These are phyloP conservation scores for Planiliza haematocheilus DNA, from an alignment of 2,113 vertebrate genomes.

Conservation along the genomic window DNA sequence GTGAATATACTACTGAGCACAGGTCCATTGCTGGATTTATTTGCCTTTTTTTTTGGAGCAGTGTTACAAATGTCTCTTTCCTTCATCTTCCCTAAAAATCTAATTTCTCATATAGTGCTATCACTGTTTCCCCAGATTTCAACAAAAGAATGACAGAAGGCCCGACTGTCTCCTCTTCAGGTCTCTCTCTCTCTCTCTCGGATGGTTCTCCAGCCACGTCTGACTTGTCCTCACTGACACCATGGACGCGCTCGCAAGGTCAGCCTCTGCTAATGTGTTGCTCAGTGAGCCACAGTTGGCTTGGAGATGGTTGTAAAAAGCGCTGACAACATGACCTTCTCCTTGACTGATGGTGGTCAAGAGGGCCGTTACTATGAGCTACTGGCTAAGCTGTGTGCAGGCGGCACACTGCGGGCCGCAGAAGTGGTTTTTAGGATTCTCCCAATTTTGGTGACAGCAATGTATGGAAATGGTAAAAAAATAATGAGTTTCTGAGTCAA, in stretches of 20 bases:
- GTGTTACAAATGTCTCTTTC: too few species aligned
- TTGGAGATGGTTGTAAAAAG: slow-evolving; percentile 66
- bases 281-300: slow-evolving; percentile 54
- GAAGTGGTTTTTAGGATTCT: slow-evolving; percentile 21
- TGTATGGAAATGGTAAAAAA: background rate
- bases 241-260: slow-evolving; percentile 69
- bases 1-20: too few species aligned
- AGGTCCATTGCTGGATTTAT: too few species aligned
- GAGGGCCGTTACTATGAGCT: slow-evolving; percentile 59
- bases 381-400: slow-evolving; percentile 34
- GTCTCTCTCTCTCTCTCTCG: slow-evolving; percentile 21
- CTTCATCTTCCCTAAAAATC: too few species aligned
- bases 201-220: slow-evolving; percentile 9
- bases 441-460: background rate
- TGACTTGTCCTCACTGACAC: slow-evolving; percentile 31
- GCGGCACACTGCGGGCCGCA: background rate
- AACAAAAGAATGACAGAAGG: too few species aligned
- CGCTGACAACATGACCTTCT: slow-evolving; percentile 75
- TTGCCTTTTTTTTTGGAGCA: too few species aligned
- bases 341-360: slow-evolving; percentile 71
- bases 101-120: too few species aligned
- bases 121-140: too few species aligned
- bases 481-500: background rate
- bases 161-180: background rate
- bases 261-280: slow-evolving; percentile 59